Conservation (phyloP, 2,888 invertebrate species). For the Polydrusus pterygomalis region DNA sequence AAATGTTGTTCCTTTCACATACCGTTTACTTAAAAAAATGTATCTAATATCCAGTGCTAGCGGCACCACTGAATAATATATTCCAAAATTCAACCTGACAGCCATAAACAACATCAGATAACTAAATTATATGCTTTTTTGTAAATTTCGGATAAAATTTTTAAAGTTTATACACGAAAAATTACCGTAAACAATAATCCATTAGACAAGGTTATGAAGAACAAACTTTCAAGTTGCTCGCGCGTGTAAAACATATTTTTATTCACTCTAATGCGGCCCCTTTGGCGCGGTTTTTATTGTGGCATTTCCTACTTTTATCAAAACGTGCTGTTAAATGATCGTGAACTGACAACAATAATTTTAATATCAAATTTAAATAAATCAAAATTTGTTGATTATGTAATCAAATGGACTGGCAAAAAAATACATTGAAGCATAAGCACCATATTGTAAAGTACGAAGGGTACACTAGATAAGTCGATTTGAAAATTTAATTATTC, state of each 20-base stretch:
- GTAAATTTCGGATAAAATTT: background rate
- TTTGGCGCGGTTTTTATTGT: conserved; percentile 9
- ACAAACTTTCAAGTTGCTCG: conserved; percentile 44
- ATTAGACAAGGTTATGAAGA: conserved; percentile 39
- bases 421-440: too few species aligned
- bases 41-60: background rate
- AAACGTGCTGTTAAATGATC: background rate
- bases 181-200: conserved; percentile 37
- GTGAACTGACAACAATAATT: background rate
- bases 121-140: conserved; percentile 34
- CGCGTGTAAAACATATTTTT: conserved; percentile 31
- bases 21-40: too few species aligned
- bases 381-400: too few species aligned
- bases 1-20: too few species aligned
- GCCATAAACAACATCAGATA: conserved; percentile 25
- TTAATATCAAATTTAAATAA: background rate
- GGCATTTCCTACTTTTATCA: background rate
- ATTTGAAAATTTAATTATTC: too few species aligned
- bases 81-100: conserved; percentile 25
- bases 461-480: too few species aligned
- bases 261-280: conserved; percentile 6
- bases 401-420: too few species aligned
- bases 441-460: too few species aligned
- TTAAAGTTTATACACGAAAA: conserved; percentile 37
- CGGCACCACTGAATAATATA: background rate